Base-by-base conservation (phyloP, 2,113 vertebrate genomes). In the Desmodus rotundus region DNA sequence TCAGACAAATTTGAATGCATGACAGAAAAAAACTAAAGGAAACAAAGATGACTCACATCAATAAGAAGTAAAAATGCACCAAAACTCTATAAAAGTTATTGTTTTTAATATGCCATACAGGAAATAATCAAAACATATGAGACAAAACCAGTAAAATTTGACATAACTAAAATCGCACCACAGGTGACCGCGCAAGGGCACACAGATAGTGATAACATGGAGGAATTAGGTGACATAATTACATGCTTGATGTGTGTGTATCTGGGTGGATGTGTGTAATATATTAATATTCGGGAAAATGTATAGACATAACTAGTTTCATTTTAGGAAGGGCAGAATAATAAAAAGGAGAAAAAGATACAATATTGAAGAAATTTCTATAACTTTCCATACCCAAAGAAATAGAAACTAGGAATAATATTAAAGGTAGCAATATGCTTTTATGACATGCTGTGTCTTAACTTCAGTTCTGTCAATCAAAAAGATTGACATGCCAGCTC, bases 381-480 rank as follows among this genome's bases (percentile, higher is more conserved):
- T 47, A 85, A 61, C 7, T 89, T 63, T 43, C 15, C 38, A 92
- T 56, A 7, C 15, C 73, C 41, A 92, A 82, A 73, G 50, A 24
- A 94, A 63, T 52, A 45, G 72, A 93, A 90, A 8, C 31, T 74
- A 91, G 24, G 36, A 96, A 96, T 92, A 41, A 74, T 43, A 31
- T 78, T 45, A 92, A 80, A 84, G 58, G 33, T 67, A 68, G 26
- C 16, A 56, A 14, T 91, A 45, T 36, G 28, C 80, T 91, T 95
- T 90, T 73, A 81, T 54, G 82, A 87, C 4, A 5, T 54, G 87
- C 82, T 7, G 12, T 91, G 24, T 70, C n/a, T 87, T 84, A 84
- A 82, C 83, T 93, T 86, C 54, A 82, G 24, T 68, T 95, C 45
- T 90, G 15, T 81, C 89, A 73, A 3, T 94, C 80, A 80, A 65